Evolutionary conservation across 2,113 vertebrate species (phyloP).

Genomic region (Oxyura jamaicensis): DNA sequence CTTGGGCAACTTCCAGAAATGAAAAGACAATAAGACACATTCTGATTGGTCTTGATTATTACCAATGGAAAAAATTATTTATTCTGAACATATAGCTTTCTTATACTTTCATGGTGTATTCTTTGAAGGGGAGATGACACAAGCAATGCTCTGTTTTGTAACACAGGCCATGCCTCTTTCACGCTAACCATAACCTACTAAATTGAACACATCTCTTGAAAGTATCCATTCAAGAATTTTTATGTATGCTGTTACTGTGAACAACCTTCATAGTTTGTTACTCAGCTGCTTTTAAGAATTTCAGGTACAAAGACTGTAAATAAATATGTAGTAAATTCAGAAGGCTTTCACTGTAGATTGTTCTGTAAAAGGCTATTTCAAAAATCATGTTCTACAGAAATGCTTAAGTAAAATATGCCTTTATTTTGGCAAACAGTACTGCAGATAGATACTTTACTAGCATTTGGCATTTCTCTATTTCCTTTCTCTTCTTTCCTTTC

Average conservation of each 20-base stretch:
- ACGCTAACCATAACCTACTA: neutral
- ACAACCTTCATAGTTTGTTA: constrained; percentile 3
- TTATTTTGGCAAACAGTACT: neutral
- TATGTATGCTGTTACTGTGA: constrained; percentile 1
- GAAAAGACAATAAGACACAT: neutral
- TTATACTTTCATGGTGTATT: neutral
- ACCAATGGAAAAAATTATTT: neutral
- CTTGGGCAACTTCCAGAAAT: constrained; percentile 3
- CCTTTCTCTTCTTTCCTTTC: neutral
- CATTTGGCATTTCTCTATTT: neutral
- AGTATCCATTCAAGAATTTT: constrained; percentile 6
- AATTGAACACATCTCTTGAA: neutral
- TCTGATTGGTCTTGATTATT: neutral
- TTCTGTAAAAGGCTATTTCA: neutral
- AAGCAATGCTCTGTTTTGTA: neutral
- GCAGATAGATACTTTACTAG: neutral
- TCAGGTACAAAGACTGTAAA: neutral
- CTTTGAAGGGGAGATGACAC: neutral
- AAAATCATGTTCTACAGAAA: constrained; percentile 20
- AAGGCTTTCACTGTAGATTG: neutral
- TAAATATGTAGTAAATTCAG: neutral
- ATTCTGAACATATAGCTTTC: neutral
- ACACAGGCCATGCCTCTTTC: neutral
- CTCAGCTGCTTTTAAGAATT: constrained; percentile 31
- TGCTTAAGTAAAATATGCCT: constrained; percentile 18